Base-by-base conservation (phyloP, 2,113 vertebrate species). In the Sphaerodactylus townsendi region DNA sequence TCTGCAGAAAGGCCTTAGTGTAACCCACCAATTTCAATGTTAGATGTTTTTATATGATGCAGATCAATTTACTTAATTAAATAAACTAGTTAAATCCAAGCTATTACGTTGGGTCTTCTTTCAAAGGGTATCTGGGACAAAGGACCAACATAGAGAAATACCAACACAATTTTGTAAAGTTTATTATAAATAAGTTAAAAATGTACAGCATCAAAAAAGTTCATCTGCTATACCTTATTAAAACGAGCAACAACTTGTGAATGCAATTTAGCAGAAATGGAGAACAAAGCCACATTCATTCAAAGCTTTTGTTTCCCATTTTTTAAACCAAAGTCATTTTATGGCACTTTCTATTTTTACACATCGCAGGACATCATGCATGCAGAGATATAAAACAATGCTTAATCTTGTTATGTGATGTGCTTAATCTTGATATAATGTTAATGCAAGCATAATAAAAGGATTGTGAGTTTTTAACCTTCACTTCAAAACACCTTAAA, bases 401-500 rank as follows among this genome's bases (percentile, higher is more conserved):
- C 86, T 44, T 44, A 87, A 86, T 85, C 33, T 30, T 69, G 72
- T 41, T 75, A 82, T 37, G 33, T 62, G 44, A 87, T 70, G 68
- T 70, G 5, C 46, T 28, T 62, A 62, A 62, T 62, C 59, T 62
- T 79, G 85, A 35, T 50, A 66, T 3, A 48, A 13, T 4, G n/a
- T 23, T 33, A 70, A 37, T 66, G 66, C 0, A 68, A 77, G 65
- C 77, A 84, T 56, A 84, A 76, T 84, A 74, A 83, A 78, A 62
- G 48, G 83, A 3, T 3, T 2, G 1, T 0, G 0, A 75, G 75
- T 0, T 70, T 81, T 77, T 68, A 88, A 53, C 33, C n/a, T 79
- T 87, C 65, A 81, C 85, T 92, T 88, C 21, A 56, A 48, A 65
- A 78, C 72, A 4, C 86, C 2, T 4, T 68, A 13, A 88, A 44